Percentiles rank a stretch among this genome's conserved stretches.
These are phyloP conservation scores for Theristicus caerulescens DNA, from an alignment of 2,113 vertebrate species.

Conservation along the genomic window DNA sequence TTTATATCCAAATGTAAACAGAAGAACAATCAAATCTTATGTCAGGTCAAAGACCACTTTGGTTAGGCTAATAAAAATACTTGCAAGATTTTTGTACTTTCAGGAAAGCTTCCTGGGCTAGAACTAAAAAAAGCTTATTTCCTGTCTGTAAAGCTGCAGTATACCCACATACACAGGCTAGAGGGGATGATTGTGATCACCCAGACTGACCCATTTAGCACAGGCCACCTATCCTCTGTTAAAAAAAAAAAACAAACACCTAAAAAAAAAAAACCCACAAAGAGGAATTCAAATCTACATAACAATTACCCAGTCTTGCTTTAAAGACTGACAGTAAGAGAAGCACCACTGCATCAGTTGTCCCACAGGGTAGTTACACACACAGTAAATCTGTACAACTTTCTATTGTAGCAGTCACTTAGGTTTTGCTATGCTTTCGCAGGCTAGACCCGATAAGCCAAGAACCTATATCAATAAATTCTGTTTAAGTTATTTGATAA, in stretches of 20 bases:
- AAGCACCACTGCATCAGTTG: background rate
- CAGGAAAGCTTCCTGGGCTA: background rate
- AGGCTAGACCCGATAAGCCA: background rate
- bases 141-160: background rate
- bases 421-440: background rate
- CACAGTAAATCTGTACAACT: background rate
- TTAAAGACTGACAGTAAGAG: background rate
- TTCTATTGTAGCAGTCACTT: background rate
- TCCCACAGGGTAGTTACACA: accelerated
- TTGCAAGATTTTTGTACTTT: background rate
- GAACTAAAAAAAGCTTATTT: background rate
- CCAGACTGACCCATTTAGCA: background rate
- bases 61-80: background rate
- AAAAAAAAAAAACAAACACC: background rate
- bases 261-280: background rate
- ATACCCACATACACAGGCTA: background rate
- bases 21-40: background rate
- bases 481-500: background rate
- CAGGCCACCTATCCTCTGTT: background rate
- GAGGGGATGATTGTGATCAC: background rate
- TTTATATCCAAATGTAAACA: background rate
- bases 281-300: background rate
- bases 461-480: background rate
- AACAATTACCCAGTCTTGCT: background rate
- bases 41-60: background rate